A percentile compares a stretch with the other conserved stretches of the same genome.
Evolutionary conservation across 92 coral and sea anemone species (phyloP).

Genomic region (Blastomussa wellsi): DNA sequence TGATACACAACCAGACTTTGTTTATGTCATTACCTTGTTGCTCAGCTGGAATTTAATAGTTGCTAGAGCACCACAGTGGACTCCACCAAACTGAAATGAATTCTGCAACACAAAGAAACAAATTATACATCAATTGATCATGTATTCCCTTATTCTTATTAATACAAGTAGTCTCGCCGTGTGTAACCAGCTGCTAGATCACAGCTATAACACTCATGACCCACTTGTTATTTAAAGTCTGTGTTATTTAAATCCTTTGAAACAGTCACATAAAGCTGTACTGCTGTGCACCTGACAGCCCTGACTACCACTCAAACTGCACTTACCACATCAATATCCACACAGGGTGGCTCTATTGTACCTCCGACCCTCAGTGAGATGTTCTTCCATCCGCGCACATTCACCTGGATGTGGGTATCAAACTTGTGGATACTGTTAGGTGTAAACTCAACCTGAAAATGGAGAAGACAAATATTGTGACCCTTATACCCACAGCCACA

Average conservation of each 20-base stretch:
- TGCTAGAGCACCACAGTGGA: slow-evolving; percentile 93
- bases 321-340: slow-evolving; percentile 92
- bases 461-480: neutral
- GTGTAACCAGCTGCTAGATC: no score
- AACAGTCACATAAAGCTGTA: no score
- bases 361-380: slow-evolving; percentile 93
- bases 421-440: slow-evolving; percentile 90
- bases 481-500: neutral
- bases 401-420: slow-evolving; percentile 92
- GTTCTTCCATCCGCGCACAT: slow-evolving; percentile 84
- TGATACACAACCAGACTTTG: neutral
- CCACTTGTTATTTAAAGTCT: no score
- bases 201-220: no score
- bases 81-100: slow-evolving; percentile 87
- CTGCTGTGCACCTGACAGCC: neutral
- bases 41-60: slow-evolving; percentile 71
- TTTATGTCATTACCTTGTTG: slow-evolving; percentile 62
- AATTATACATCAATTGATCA: neutral
- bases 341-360: slow-evolving; percentile 96
- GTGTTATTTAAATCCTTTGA: no score
- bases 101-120: slow-evolving; percentile 54
- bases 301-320: neutral
- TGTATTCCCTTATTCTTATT: neutral
- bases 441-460: slow-evolving; percentile 77
- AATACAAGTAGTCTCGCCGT: no score